Percentiles rank a stretch among this genome's conserved stretches.
Conservation (phyloP, 2,888 invertebrate genomes). For the Zygothrica quintamaculata region DNA sequence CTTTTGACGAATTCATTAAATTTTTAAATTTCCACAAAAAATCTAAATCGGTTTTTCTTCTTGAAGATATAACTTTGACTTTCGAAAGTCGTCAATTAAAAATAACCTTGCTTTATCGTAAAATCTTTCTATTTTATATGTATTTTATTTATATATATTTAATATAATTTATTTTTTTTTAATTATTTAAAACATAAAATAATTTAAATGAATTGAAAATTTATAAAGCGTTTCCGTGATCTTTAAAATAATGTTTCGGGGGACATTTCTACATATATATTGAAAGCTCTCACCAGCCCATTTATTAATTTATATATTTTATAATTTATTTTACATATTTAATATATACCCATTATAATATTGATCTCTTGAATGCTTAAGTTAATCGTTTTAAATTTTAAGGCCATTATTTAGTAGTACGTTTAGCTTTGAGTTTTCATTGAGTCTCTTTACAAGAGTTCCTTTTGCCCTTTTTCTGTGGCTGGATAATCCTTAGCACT, state of each 20-base stretch:
- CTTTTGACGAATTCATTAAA: constrained; percentile 51
- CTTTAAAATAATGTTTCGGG: constrained; percentile 5
- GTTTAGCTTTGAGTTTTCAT: no score
- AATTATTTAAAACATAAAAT: not conserved
- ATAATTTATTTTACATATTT: constrained; percentile 10
- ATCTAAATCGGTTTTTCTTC: not conserved
- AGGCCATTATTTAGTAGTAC: constrained; percentile 24
- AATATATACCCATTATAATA: constrained; percentile 49
- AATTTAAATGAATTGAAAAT: not conserved
- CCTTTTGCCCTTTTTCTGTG: constrained; percentile 58
- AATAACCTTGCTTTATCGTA: no score
- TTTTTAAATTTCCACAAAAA: constrained; percentile 50
- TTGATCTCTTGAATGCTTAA: constrained; percentile 66
- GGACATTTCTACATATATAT: constrained; percentile 10
- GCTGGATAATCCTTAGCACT: constrained; percentile 55
- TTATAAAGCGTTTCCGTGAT: constrained; percentile 29
- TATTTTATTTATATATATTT: constrained; percentile 12
- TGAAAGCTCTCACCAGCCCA: constrained; percentile 82
- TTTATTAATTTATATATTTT: constrained; percentile 10
- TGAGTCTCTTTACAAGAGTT: constrained; percentile 48
- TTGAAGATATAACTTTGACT: no score
- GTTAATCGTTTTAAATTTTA: constrained; percentile 16
- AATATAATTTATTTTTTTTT: not conserved
- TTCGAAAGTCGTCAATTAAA: no score
- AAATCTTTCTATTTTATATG: not conserved